Base-by-base conservation (phyloP, 2,797 vertebrate genomes). In the Parauchenoglanis punctatus region DNA sequence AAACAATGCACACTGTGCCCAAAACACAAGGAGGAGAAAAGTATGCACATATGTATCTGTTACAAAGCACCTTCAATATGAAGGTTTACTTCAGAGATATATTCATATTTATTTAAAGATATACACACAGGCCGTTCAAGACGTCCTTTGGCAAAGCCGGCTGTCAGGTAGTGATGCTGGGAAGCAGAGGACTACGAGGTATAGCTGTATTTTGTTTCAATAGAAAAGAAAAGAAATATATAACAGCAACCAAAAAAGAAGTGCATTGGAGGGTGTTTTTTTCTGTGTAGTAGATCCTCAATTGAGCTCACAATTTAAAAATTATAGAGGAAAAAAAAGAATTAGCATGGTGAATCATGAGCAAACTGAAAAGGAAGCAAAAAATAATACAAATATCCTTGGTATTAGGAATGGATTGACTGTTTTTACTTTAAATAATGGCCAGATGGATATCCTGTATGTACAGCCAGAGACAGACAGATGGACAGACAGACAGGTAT, bases 1-100 rank as follows among this genome's bases (percentile, higher is more conserved):
- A 12, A 6, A 49, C 83, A n/a, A 68, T 10, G 93, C 91, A 92
- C 90, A 88, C 94, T 93, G 93, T 95, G 94, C 95, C 95, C 93
- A 94, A 96, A 96, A 96, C 94, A 95, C 95, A 96, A 96, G 95
- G 95, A 93, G 93, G 86, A 95, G 90, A 93, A 92, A 94, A 91
- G 92, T 91, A 94, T 96, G 92, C 96, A 95, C 95, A 96, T 94
- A 94, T 91, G 93, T 94, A 93, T 80, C 94, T 92, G 93, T 91
- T 98, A 97, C 96, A 97, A 95, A 96, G 97, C 97, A 98, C 98
- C 99, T 99, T 99, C 99, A 99, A 99, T 99, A 99, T 99, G 99
- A 99, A 99, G 99, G 97, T 95, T 96, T 94, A 96, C 94, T 96
- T 93, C 92, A 94, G 93, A 95, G 93, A 95, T 96, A 95, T 94